Evolutionary conservation across 2,888 invertebrate genomes (phyloP), one percentile per base, ranked within the genome.

Genomic region (Troides helena): DNA sequence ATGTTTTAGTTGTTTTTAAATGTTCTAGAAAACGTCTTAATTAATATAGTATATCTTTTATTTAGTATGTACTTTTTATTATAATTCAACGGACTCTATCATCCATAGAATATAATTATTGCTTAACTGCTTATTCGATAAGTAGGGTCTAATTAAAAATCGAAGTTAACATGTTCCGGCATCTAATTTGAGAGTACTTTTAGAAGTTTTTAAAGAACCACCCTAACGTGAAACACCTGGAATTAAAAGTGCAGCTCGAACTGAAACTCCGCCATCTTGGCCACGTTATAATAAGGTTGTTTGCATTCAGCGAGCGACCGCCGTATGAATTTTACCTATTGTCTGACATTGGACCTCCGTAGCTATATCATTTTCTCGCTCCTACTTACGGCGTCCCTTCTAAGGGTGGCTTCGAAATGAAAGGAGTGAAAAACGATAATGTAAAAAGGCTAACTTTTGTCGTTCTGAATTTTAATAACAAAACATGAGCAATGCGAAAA

Each of bases 261-360:
- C 75, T 71, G 73, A 75, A 72, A 73, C 73, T 77, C 75, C 82
- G 89, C 91, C 91, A 91, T 92, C 90, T 92, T 92, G 85, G 82
- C 74, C 69, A 79, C 77, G 76, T 75, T 76, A 88, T 92, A 93
- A 93, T 92, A 88, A 90, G 91, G 86, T 77, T 81, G 87, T 93
- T 92, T 90, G 86, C 87, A 93, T 93, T 87, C 93, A 84, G 77
- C 75, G 74, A 81, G 82, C 88, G 85, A 74, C 78, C 77, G 70
- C 80, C 86, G 90, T 91, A 91, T 92, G 92, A 92, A 92, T 92
- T 91, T 85, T 90, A 89, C 90, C 92, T 91, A 92, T 88, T 89
- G 90, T 90, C 92, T 91, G 92, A 91, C 92, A 89, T 90, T 86
- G 90, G 92, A 92, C 92, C 92, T 90, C 81, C 74, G 86, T 72